phyloP scores from a whole-genome alignment of 2,113 vertebrate genomes.

The Chlamydotis undulata region DNA sequence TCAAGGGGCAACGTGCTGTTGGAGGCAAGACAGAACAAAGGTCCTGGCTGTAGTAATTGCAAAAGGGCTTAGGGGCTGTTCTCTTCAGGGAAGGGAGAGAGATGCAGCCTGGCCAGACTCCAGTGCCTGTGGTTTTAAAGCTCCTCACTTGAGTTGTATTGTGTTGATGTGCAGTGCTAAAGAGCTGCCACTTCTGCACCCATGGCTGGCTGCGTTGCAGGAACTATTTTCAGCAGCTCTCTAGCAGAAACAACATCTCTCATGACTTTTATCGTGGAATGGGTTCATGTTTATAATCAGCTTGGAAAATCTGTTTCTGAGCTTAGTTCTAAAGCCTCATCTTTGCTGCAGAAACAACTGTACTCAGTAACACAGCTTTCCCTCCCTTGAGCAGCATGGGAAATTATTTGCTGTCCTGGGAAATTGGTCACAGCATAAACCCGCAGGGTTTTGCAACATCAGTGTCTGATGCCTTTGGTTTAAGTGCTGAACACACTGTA shows the following conservation, averaged over 20 bases:
- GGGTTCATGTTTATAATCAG: neutral
- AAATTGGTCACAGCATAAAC: conserved; percentile 18
- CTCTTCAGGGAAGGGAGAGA: neutral
- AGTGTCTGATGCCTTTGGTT: neutral
- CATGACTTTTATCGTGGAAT: conserved; percentile 2
- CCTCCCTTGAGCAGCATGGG: neutral
- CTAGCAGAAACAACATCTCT: neutral
- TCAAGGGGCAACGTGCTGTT: conserved; percentile 29
- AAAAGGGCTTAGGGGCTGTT: conserved; percentile 32
- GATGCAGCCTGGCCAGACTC: conserved; percentile 16
- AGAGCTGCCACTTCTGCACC: conserved; percentile 38
- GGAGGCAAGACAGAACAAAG: conserved; percentile 60
- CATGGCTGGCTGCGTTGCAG: neutral
- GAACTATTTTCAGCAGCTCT: neutral
- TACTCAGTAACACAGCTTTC: neutral
- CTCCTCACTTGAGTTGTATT: neutral
- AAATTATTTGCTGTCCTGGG: conserved; percentile 39
- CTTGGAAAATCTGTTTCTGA: conserved; percentile 37
- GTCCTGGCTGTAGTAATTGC: neutral
- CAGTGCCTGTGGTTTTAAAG: conserved; percentile 8
- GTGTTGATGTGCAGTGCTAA: neutral
- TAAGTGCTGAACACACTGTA: conserved; percentile 22
- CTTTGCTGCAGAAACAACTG: conserved; percentile 31
- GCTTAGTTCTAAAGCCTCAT: conserved; percentile 8
- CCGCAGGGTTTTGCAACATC: neutral